A percentile compares a stretch with the other conserved stretches of the same genome.
Conservation (phyloP, 1,140 invertebrate species). For the Procambarus clarkii region DNA sequence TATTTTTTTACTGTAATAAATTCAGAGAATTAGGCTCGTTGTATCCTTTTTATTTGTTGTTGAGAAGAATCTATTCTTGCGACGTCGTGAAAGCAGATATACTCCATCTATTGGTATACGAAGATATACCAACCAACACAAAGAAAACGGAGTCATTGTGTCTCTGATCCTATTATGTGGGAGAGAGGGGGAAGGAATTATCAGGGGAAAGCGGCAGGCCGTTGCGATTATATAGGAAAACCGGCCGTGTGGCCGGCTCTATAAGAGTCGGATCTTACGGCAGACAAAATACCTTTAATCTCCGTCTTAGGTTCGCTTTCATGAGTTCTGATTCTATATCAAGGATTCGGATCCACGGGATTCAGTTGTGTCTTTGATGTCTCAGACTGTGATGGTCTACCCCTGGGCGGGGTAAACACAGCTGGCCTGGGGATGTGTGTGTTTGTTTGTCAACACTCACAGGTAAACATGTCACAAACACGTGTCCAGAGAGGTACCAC, state of each 20-base stretch:
- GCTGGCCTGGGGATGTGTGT: no score
- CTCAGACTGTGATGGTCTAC: neutral
- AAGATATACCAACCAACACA: neutral
- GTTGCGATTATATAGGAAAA: neutral
- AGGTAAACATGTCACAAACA: no score
- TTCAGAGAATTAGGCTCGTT: no score
- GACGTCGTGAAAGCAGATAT: no score
- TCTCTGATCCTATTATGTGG: neutral
- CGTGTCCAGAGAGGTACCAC: no score
- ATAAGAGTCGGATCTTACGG: neutral
- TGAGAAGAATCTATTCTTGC: no score
- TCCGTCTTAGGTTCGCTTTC: neutral
- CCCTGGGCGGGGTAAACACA: no score
- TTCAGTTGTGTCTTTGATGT: neutral
- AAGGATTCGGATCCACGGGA: neutral
- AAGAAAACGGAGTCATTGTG: neutral
- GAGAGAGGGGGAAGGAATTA: neutral
- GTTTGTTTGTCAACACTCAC: no score
- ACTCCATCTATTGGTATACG: no score
- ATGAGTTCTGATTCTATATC: neutral
- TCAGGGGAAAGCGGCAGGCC: no score
- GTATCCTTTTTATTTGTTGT: no score
- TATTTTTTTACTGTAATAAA: no score
- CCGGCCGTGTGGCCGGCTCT: neutral
- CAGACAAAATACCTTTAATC: slow-evolving; percentile 4